A percentile compares a stretch with the other conserved stretches of the same genome.
Conservation (phyloP, 2,888 invertebrate species). For the Dynastes grantii region DNA sequence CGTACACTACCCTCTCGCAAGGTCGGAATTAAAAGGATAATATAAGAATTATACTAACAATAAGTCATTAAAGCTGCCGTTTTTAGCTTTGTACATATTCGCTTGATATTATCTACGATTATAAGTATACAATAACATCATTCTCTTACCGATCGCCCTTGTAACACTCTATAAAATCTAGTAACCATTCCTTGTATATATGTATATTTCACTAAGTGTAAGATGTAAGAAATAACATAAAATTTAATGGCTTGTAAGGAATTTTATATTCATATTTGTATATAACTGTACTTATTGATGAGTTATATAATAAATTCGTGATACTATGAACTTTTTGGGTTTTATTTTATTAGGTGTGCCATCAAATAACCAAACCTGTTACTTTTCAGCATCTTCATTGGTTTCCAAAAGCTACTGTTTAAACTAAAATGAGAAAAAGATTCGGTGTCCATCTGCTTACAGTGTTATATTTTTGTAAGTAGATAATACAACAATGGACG, state of each 20-base stretch:
- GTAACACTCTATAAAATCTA: neutral
- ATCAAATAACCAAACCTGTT: too few species aligned
- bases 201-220: slow-evolving; percentile 48
- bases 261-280: slow-evolving; percentile 52
- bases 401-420: too few species aligned
- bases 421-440: too few species aligned
- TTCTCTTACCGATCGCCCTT: slow-evolving; percentile 37
- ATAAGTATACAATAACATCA: slow-evolving; percentile 11
- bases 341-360: neutral
- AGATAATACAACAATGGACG: too few species aligned
- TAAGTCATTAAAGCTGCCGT: neutral
- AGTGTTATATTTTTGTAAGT: too few species aligned
- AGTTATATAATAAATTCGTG: slow-evolving; percentile 47
- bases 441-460: too few species aligned
- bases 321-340: slow-evolving; percentile 1
- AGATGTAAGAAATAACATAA: slow-evolving; percentile 38
- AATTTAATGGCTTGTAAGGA: slow-evolving; percentile 48
- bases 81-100: slow-evolving; percentile 39
- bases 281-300: slow-evolving; percentile 46
- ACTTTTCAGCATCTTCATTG: too few species aligned
- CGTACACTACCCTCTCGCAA: neutral
- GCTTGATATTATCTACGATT: slow-evolving; percentile 26
- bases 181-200: slow-evolving; percentile 49
- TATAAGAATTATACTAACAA: neutral
- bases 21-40: neutral